phyloP scores from a whole-genome alignment of 2,113 vertebrate genomes.

The Ariopsis seemanni region DNA sequence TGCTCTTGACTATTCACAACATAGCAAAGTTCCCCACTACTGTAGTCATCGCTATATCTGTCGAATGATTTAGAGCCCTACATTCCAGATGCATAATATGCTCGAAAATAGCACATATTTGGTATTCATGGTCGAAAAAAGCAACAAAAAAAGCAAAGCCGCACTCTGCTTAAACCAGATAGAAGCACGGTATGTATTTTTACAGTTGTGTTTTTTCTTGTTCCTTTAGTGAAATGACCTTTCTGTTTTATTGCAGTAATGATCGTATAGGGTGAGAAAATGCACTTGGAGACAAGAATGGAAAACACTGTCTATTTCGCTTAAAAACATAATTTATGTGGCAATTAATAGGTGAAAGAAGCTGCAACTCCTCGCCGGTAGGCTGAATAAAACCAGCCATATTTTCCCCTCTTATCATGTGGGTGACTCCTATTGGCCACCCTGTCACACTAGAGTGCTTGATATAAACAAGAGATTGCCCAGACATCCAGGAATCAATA shows the following conservation, averaged over 20 bases:
- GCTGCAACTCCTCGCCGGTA: slow-evolving; percentile 60
- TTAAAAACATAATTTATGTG: slow-evolving; percentile 60
- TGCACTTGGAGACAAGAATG: slow-evolving; percentile 51
- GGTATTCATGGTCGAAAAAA: slow-evolving; percentile 55
- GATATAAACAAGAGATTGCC: slow-evolving; percentile 99
- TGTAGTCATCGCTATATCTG: slow-evolving; percentile 63
- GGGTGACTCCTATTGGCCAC: slow-evolving; percentile 93
- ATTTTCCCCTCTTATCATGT: slow-evolving; percentile 94
- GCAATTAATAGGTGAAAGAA: slow-evolving; percentile 60
- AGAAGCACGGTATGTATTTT: slow-evolving; percentile 5
- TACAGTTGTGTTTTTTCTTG: slow-evolving; percentile 27
- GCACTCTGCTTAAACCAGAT: slow-evolving; percentile 27
- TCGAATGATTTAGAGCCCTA: slow-evolving; percentile 61
- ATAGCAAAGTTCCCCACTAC: slow-evolving; percentile 74
- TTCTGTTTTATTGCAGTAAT: slow-evolving; percentile 47
- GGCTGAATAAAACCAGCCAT: slow-evolving; percentile 70
- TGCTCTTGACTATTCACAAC: slow-evolving; percentile 74
- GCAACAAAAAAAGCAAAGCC: slow-evolving; percentile 15
- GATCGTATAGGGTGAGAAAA: slow-evolving; percentile 46
- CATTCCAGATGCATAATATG: slow-evolving; percentile 56
- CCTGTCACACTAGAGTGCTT: slow-evolving; percentile 97
- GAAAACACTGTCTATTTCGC: slow-evolving; percentile 59
- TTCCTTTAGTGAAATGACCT: slow-evolving; percentile 37
- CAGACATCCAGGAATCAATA: slow-evolving; percentile 99
- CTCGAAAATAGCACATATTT: slow-evolving; percentile 57